Evolutionary conservation across 2,113 vertebrate species (phyloP).

Genomic region (Climacteris rufus): DNA sequence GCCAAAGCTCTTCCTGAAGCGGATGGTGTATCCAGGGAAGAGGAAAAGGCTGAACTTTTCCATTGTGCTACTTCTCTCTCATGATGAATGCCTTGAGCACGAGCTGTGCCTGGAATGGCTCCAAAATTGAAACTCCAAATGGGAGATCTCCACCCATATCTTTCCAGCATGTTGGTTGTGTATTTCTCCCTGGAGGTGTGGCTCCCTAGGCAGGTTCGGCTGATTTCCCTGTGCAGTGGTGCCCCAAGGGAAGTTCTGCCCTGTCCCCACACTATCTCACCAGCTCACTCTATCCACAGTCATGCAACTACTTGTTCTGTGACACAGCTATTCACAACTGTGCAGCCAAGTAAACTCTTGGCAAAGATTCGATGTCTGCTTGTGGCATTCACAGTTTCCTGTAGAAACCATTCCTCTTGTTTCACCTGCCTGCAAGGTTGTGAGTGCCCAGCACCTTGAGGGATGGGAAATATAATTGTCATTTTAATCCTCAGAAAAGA

Average conservation of each 20-base stretch:
- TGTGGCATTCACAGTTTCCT: background rate
- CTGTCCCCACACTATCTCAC: background rate
- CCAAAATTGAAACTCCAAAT: background rate
- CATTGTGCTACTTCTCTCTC: background rate
- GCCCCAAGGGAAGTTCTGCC: background rate
- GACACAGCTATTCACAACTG: background rate
- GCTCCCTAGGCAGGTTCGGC: background rate
- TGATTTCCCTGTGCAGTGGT: background rate
- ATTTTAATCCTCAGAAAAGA: background rate
- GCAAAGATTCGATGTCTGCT: background rate
- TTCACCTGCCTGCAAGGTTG: background rate
- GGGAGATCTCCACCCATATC: background rate
- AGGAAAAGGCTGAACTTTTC: background rate
- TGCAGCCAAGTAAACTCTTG: background rate
- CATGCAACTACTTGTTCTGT: accelerated
- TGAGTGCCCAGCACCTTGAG: background rate
- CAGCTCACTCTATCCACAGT: background rate
- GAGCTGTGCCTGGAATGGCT: background rate
- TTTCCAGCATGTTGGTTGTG: background rate
- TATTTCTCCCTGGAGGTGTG: background rate
- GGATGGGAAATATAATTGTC: background rate
- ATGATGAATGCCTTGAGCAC: background rate
- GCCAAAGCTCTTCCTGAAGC: background rate
- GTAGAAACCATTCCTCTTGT: accelerated
- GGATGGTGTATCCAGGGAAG: background rate